Percentiles rank a stretch among this genome's conserved stretches.
phyloP scores from a whole-genome alignment of 2,888 invertebrate genomes.

The Portevinia maculata region DNA sequence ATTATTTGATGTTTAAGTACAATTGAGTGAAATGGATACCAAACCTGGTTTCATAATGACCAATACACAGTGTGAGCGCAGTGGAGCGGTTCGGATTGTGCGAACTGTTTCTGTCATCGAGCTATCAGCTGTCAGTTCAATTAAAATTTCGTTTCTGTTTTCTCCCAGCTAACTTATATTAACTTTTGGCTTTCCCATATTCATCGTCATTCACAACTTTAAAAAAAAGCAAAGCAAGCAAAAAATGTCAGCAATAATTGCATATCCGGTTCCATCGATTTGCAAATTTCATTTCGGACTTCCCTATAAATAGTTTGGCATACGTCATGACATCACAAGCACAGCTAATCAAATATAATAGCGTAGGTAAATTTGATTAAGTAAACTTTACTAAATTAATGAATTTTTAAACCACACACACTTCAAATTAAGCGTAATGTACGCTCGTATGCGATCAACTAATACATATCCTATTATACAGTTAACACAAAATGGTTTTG shows the following conservation, averaged over 20 bases:
- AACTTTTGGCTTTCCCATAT: no score
- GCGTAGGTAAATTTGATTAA: conserved; percentile 22
- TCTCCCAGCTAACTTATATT: no score
- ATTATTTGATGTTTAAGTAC: no score
- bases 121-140: neutral
- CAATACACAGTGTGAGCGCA: no score
- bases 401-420: conserved; percentile 23
- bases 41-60: no score
- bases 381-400: conserved; percentile 28
- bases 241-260: neutral
- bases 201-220: no score
- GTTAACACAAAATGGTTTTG: neutral
- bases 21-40: no score
- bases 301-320: neutral
- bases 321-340: neutral
- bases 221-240: no score
- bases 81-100: no score
- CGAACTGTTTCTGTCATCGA: no score
- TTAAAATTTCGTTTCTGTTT: neutral
- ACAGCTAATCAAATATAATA: neutral
- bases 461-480: conserved; percentile 23
- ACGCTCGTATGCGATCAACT: conserved; percentile 35
- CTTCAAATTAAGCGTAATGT: conserved; percentile 35
- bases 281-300: neutral
- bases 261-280: neutral